Base-by-base conservation (phyloP, 2,888 invertebrate genomes). In the Nomada fucata region DNA sequence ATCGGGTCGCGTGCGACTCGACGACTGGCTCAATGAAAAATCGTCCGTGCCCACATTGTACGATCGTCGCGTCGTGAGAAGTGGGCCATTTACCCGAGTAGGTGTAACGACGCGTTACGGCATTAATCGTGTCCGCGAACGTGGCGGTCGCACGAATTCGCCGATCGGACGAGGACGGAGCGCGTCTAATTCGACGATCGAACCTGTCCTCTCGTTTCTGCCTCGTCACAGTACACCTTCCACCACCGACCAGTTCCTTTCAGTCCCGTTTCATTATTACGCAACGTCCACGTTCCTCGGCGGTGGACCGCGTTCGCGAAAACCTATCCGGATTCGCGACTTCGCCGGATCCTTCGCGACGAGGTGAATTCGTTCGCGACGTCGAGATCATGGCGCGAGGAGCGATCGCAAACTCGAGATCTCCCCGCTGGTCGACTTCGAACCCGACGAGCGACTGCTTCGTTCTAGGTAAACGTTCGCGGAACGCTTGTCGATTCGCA, bases 81-180 rank as follows among this genome's bases (percentile, higher is more conserved):
- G 74, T 87, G 79, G 87, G 83, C 79, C 82, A 85, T 83, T 83
- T 83, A 86, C 87, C 86, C 83, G 85, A 85, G 86, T 86, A 86
- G 78, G 79, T 79, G 81, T 83, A 86, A 82, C 79, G 80, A 86
- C 74, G 77, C 74, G 75, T 87, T 83, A 87, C 83, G 74, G 75
- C 74, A 60, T 75, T 84, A 84, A 86, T 74, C 68, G 75, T 53
- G 74, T 79, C 79, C 75, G 76, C 83, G 72, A 76, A 74, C 72
- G 72, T 26, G 67, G 78, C 78, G 78, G 75, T 69, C 72, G 81
- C 65, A 79, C 78, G 73, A 70, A 78, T 69, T 76, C 67, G 36
- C 63, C 77, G 23, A 69, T 42, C 20, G 78, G 75, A 76, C 83
- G 70, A 64, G 64, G 85, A 83, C 65, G 80, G 78, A 86, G 67